A percentile compares a stretch with the other conserved stretches of the same genome.
Evolutionary conservation across 2,113 vertebrate genomes (phyloP).

Genomic region (Spea bombifrons): DNA sequence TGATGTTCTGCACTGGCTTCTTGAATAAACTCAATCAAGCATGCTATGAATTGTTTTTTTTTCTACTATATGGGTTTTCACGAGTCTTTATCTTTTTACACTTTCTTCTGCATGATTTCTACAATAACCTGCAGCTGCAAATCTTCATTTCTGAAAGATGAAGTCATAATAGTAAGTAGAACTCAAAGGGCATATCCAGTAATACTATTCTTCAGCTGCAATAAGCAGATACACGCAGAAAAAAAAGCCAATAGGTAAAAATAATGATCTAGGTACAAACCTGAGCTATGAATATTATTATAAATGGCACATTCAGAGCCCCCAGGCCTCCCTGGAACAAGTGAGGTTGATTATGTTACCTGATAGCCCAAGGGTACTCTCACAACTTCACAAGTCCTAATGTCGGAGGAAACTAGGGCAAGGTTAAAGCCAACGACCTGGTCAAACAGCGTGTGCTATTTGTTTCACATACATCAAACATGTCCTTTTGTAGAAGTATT

Average conservation of each 20-base stretch:
- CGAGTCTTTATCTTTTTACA: neutral
- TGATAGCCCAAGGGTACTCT: constrained; percentile 18
- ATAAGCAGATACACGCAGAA: constrained; percentile 27
- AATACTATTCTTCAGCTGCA: constrained; percentile 48
- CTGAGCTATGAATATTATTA: constrained; percentile 31
- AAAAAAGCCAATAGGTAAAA: constrained; percentile 46
- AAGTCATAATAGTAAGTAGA: constrained; percentile 54
- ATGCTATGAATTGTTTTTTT: no score
- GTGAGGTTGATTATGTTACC: constrained; percentile 39
- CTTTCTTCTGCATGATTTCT: constrained; percentile 4
- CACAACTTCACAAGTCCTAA: constrained; percentile 9
- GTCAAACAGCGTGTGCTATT: constrained; percentile 1
- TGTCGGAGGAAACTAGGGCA: neutral
- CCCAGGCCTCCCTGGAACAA: constrained; percentile 49
- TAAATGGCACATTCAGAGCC: constrained; percentile 48
- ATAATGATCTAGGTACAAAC: constrained; percentile 47
- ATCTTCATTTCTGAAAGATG: constrained; percentile 51
- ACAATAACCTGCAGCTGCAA: constrained; percentile 46
- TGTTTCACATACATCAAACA: constrained; percentile 12
- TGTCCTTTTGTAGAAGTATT: neutral
- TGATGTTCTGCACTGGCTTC: no score
- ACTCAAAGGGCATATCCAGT: constrained; percentile 51
- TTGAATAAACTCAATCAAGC: no score
- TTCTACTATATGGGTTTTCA: no score
- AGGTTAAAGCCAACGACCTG: constrained; percentile 31